Evolutionary conservation across 2,888 invertebrate species (phyloP), one percentile per base, ranked within the genome.

Genomic region (Phorcus lineatus): DNA sequence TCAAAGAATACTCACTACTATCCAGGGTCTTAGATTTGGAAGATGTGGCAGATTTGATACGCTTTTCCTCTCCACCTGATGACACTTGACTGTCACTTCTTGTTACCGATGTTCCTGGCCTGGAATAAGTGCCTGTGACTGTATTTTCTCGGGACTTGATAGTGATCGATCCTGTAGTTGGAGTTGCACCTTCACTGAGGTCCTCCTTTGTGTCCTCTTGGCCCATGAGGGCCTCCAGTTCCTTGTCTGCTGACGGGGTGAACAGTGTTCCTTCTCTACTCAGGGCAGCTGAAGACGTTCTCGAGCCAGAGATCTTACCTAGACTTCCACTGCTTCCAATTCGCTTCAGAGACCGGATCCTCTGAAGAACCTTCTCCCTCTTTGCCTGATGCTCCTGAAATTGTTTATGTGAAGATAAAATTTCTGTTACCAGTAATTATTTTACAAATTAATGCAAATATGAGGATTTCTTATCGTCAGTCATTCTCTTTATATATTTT

Each of bases 161-260:
- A 78, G 78, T 77, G 19, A 28, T 80, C 11, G 77, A 82, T 17
- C 82, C 81, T 7, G 81, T 77, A 31, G 85, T 85, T 4, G 81
- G 36, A 13, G 36, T 78, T 6, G 84, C 80, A n/a, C 52, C 75
- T 2, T 78, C 80, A 77, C 81, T 82, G 3, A 70, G 36, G 1
- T 76, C n/a, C 74, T 85, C 82, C 17, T 81, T 82, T 28, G 80
- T 79, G 40, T 84, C 85, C 9, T 86, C 86, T 28, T 84, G 83
- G 7, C 81, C 81, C 67, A 91, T 79, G 13, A 91, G 88, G 19
- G 86, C 88, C 62, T 89, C 87, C 13, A 91, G 84, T 79, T 91
- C 90, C 79, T 88, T 86, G 80, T 91, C 90, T 70, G 88, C 89
- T 17, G 88, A 85, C 1, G 88, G 88, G 40, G 90, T 88, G 80